phyloP scores from a whole-genome alignment of 1,140 invertebrate species.

The Mya arenaria region DNA sequence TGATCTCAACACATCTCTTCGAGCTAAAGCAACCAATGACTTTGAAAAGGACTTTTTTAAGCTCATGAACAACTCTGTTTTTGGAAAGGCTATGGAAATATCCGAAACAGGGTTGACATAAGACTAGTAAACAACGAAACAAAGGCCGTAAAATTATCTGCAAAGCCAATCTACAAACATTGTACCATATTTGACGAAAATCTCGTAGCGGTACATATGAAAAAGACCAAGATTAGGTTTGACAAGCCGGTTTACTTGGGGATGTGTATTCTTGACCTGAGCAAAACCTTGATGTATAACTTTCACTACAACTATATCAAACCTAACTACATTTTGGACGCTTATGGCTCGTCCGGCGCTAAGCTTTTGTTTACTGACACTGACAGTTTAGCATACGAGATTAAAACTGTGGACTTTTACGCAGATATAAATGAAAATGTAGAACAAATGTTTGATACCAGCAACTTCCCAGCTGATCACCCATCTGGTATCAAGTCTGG shows the following conservation, averaged over 20 bases:
- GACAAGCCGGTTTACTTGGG: constrained; percentile 68
- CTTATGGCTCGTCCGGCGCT: constrained; percentile 62
- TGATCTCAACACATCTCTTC: constrained; percentile 61
- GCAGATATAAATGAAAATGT: constrained; percentile 27
- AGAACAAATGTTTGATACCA: constrained; percentile 59
- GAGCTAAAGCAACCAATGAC: constrained; percentile 75
- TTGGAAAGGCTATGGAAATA: constrained; percentile 76
- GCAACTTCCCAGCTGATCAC: constrained; percentile 31
- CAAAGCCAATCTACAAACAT: constrained; percentile 76
- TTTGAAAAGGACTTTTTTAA: constrained; percentile 78
- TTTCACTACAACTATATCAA: constrained; percentile 73
- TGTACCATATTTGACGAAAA: constrained; percentile 73
- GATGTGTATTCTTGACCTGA: constrained; percentile 62
- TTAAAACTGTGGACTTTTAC: constrained; percentile 46
- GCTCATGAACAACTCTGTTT: constrained; percentile 69
- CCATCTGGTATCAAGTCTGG: constrained; percentile 6
- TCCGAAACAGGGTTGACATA: constrained; percentile 82
- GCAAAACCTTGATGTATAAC: constrained; percentile 71
- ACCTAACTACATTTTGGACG: constrained; percentile 71
- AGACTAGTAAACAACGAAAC: constrained; percentile 10
- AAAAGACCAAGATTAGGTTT: constrained; percentile 61
- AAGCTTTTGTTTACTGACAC: constrained; percentile 73
- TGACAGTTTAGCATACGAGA: constrained; percentile 21
- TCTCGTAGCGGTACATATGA: constrained; percentile 58
- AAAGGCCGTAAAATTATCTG: constrained; percentile 62